These are phyloP conservation scores for Syngnathus scovelli DNA, from an alignment of 2,113 vertebrate species.

Conservation along the genomic window DNA sequence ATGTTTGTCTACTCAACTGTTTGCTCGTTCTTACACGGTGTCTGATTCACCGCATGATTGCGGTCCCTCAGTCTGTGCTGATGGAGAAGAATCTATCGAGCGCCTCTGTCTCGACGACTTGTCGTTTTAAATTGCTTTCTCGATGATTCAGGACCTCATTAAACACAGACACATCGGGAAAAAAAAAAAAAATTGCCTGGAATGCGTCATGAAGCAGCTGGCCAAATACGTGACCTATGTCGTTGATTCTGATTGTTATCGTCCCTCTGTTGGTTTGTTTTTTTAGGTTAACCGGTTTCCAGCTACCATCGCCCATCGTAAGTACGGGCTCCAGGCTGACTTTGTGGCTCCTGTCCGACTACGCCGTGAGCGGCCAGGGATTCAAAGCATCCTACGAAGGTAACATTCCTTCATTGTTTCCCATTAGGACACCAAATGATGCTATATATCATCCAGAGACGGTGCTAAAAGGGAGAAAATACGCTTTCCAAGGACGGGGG, in stretches of 20 bases:
- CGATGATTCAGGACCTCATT: slow-evolving; percentile 42
- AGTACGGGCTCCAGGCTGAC: slow-evolving; percentile 84
- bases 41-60: slow-evolving; percentile 31
- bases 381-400: slow-evolving; percentile 94
- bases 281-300: slow-evolving; percentile 92
- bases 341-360: slow-evolving; percentile 90
- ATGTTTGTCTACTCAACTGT: slow-evolving; percentile 25
- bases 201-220: slow-evolving; percentile 27
- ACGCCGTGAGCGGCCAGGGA: slow-evolving; percentile 95
- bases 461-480: not conserved
- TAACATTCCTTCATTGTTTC: slow-evolving; percentile 52
- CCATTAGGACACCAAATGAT: slow-evolving; percentile 7
- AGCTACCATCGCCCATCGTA: slow-evolving; percentile 90
- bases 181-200: slow-evolving; percentile 24
- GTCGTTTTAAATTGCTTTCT: slow-evolving; percentile 37
- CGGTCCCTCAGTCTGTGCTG: slow-evolving; percentile 18
- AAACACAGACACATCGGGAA: not conserved
- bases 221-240: slow-evolving; percentile 31
- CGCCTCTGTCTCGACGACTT: slow-evolving; percentile 27
- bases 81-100: slow-evolving; percentile 28
- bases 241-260: slow-evolving; percentile 48
- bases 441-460: slow-evolving; percentile 4
- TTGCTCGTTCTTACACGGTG: slow-evolving; percentile 21
- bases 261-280: slow-evolving; percentile 56
- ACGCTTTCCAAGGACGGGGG: not conserved